These are phyloP conservation scores for Apistogramma diplotaenia DNA, from an alignment of 2,113 vertebrate genomes.

Conservation along the genomic window DNA sequence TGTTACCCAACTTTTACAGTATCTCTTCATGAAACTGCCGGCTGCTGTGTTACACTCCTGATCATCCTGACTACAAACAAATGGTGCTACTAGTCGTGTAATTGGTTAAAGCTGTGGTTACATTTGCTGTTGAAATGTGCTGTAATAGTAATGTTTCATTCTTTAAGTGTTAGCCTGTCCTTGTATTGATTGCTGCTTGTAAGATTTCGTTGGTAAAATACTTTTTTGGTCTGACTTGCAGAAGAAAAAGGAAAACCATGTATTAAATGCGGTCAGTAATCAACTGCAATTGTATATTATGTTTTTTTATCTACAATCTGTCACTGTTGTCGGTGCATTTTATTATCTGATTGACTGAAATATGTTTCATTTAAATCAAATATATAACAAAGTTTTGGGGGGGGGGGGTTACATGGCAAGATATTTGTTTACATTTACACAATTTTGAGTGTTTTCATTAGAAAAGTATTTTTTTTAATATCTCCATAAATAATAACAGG, in stretches of 20 bases:
- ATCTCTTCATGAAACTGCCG: conserved; percentile 1
- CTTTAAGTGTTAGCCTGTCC: neutral
- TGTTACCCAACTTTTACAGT: neutral
- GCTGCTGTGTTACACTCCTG: conserved; percentile 1
- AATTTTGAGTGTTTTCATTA: conserved; percentile 17
- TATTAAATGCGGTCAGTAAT: conserved; percentile 27
- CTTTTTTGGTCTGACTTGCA: conserved; percentile 13
- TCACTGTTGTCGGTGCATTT: conserved; percentile 35
- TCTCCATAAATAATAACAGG: conserved; percentile 3
- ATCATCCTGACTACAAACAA: conserved; percentile 37
- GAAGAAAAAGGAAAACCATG: neutral
- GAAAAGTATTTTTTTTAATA: conserved; percentile 23
- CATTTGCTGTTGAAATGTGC: conserved; percentile 18
- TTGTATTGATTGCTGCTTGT: conserved; percentile 12
- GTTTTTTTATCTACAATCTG: conserved; percentile 10
- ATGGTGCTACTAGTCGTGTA: conserved; percentile 60
- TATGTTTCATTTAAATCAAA: conserved; percentile 36
- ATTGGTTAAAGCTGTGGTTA: conserved; percentile 28
- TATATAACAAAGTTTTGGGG: conserved; percentile 1
- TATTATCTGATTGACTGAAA: conserved; percentile 42
- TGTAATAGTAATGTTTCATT: neutral
- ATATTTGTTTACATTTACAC: conserved; percentile 55
- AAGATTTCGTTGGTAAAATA: neutral
- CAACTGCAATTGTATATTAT: conserved; percentile 23
- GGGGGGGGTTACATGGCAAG: conserved; percentile 3